phyloP scores from a whole-genome alignment of 2,888 invertebrate species.

The Zaprionus lineosus region DNA sequence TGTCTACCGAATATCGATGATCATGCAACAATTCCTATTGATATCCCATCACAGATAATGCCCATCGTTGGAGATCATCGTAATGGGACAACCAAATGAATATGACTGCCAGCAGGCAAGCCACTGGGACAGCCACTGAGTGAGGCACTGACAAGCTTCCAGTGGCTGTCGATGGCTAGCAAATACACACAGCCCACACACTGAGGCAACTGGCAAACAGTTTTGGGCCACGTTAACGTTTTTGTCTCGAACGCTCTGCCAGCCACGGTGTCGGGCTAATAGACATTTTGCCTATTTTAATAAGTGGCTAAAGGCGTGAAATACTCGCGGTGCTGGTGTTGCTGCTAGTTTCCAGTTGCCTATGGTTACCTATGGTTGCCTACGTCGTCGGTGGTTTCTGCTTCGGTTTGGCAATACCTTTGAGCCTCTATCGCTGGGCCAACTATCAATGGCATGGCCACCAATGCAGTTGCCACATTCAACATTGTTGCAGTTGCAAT shows the following conservation, averaged over 20 bases:
- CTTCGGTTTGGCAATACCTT: constrained; percentile 5
- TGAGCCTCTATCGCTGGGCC: constrained; percentile 54
- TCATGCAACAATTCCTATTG: constrained; percentile 24
- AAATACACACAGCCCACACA: constrained; percentile 35
- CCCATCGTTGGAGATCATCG: constrained; percentile 52
- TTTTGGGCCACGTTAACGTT: constrained; percentile 43
- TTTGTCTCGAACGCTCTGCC: neutral
- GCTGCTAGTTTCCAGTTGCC: constrained; percentile 6
- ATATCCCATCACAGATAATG: constrained; percentile 76
- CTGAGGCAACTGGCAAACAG: constrained; percentile 7
- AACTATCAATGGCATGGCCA: constrained; percentile 62
- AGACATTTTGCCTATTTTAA: constrained; percentile 79
- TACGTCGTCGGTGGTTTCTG: constrained; percentile 12
- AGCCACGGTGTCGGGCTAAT: constrained; percentile 50
- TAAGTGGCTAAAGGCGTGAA: constrained; percentile 80
- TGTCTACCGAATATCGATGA: too few relatives aligned
- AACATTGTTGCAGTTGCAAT: constrained; percentile 34
- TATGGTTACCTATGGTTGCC: constrained; percentile 34
- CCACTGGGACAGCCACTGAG: neutral
- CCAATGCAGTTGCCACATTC: constrained; percentile 20
- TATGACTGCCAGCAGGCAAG: constrained; percentile 12
- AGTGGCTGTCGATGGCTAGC: constrained; percentile 25
- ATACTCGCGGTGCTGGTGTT: constrained; percentile 39
- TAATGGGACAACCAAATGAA: constrained; percentile 40
- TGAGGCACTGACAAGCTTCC: constrained; percentile 32